Base-by-base conservation (phyloP, 2,888 invertebrate genomes). In the Eupithecia subumbrata region DNA sequence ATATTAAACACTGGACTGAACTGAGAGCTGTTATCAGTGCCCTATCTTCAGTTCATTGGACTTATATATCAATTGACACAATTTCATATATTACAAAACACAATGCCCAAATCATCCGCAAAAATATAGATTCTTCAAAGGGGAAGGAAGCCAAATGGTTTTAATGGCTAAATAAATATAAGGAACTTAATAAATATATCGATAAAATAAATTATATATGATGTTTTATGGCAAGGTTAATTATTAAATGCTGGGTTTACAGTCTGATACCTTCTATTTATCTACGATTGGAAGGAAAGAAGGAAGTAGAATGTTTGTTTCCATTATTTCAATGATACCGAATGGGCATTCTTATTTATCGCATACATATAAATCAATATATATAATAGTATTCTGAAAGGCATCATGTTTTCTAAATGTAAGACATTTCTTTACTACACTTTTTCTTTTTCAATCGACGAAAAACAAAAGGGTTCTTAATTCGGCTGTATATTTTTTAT, bases 231-330 rank as follows among this genome's bases (percentile, higher is more conserved):
- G 79, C 78, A 48, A 80, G 73, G 80, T 77, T 80, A 80, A 80
- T 75, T 79, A 75, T 76, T 48, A 76, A 83, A 82, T 87, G 83
- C 67, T 78, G 48, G 67, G 71, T 75, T 84, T 85, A 85, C 84
- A 84, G 73, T 82, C 81, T 64, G 78, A 48, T 84, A 78, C 79
- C 78, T 82, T 69, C 79, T 86, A 84, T 89, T 85, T 89, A 89
- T 85, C 80, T 83, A 77, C 78, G 80, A 76, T 83, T 86, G 88
- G 89, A 88, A 90, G 88, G 89, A 89, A 90, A 85, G 89, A 89
- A 90, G 85, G 83, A 86, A 83, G 82, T 79, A 63, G 45, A 64
- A 25, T 45, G 81, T n/a, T n/a, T 68, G 86, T 88, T 84, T 87
- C 86, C 88, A 87, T 80, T 84, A 75, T 79, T 64, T 64, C 0